Evolutionary conservation across 2,113 vertebrate species (phyloP).

Genomic region (Oenanthe oenanthe): DNA sequence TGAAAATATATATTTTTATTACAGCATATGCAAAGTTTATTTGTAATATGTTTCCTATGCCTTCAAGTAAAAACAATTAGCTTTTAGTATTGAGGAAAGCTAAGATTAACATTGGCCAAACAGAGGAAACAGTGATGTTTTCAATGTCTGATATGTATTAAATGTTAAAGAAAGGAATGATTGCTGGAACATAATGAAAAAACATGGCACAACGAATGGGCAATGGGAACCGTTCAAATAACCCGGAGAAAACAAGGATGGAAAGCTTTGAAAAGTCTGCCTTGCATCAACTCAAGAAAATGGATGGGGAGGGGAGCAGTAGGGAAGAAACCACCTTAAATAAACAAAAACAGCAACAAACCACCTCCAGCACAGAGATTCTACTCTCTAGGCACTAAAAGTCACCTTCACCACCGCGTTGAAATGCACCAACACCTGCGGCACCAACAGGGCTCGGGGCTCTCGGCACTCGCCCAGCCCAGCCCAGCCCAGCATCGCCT

Average conservation of each 20-base stretch:
- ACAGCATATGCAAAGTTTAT: conserved; percentile 62
- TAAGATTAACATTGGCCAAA: conserved; percentile 69
- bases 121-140: conserved; percentile 61
- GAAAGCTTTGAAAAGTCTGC: conserved; percentile 7
- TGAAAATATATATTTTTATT: conserved; percentile 67
- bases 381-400: conserved; percentile 43
- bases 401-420: conserved; percentile 46
- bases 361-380: conserved; percentile 23
- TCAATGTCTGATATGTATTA: conserved; percentile 62
- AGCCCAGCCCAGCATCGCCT: not conserved
- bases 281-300: not conserved
- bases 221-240: conserved; percentile 61
- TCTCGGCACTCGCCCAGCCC: not conserved
- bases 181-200: conserved; percentile 66
- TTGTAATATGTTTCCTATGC: conserved; percentile 36
- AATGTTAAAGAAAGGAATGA: conserved; percentile 76
- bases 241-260: conserved; percentile 38
- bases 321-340: conserved; percentile 42
- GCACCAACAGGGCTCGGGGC: not conserved
- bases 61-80: conserved; percentile 56
- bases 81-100: conserved; percentile 56
- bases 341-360: conserved; percentile 19
- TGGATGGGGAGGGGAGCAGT: not conserved
- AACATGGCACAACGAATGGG: conserved; percentile 70
- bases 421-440: conserved; percentile 35